A percentile compares a stretch with the other conserved stretches of the same genome.
phyloP scores from a whole-genome alignment of 2,797 vertebrate species.

The Cynodonichthys magdalenae region DNA sequence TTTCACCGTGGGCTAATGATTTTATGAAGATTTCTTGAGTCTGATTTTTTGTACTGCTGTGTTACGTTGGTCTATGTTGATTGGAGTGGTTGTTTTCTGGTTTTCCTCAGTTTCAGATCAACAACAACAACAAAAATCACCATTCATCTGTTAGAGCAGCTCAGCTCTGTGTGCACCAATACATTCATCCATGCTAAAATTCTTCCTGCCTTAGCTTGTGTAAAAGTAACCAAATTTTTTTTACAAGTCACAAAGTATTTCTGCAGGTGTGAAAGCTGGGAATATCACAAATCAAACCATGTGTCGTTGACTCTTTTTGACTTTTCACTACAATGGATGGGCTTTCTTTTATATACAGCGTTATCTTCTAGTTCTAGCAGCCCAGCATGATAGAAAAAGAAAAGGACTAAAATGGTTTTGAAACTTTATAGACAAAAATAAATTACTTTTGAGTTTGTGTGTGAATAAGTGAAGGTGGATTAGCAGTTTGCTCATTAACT shows the following conservation, averaged over 20 bases:
- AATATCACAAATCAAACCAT: too few relatives aligned
- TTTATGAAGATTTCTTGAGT: conserved; percentile 29
- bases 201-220: background rate
- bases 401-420: background rate
- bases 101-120: conserved; percentile 12
- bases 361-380: background rate
- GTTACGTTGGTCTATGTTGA: conserved; percentile 29
- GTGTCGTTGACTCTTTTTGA: background rate
- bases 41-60: conserved; percentile 30
- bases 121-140: conserved; percentile 11
- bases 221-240: background rate
- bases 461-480: conserved; percentile 1
- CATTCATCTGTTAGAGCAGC: background rate
- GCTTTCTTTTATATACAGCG: too few relatives aligned
- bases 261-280: background rate
- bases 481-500: background rate
- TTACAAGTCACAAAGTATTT: background rate
- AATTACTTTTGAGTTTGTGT: background rate
- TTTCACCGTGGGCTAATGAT: conserved; percentile 20
- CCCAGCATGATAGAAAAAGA: background rate
- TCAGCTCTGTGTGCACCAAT: background rate
- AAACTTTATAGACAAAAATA: background rate
- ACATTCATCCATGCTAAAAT: background rate
- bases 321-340: background rate
- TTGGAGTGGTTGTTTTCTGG: conserved; percentile 34